These are phyloP conservation scores for Myanophis thanlyinensis DNA, from an alignment of 2,113 vertebrate species.

Conservation along the genomic window DNA sequence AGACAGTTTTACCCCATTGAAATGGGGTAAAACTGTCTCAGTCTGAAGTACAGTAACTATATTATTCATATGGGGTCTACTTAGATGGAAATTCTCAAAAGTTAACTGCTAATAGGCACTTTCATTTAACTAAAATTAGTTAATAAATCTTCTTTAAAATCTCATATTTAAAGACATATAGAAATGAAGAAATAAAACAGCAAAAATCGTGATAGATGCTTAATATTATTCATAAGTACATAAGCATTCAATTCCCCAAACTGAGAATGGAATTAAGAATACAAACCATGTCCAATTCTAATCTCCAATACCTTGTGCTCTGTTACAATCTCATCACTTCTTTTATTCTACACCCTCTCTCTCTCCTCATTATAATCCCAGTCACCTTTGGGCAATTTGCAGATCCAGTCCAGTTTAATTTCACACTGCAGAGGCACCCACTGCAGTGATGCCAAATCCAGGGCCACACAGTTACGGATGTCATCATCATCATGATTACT, in stretches of 20 bases:
- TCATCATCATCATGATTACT: slow-evolving; percentile 76
- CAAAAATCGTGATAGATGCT: neutral
- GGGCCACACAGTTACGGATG: slow-evolving; percentile 82
- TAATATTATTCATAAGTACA: neutral
- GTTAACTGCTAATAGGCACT: neutral
- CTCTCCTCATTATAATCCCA: accelerated
- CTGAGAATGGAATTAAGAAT: neutral
- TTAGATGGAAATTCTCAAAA: neutral
- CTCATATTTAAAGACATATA: neutral
- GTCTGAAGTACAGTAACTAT: neutral
- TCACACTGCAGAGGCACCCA: slow-evolving; percentile 94
- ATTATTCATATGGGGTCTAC: neutral
- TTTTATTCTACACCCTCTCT: neutral
- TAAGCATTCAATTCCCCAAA: neutral
- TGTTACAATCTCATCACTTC: neutral
- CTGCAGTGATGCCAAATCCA: slow-evolving; percentile 87
- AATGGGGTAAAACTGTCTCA: neutral
- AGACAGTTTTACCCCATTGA: too few species aligned
- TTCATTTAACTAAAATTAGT: neutral
- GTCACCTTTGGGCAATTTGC: slow-evolving; percentile 94
- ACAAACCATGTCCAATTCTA: neutral
- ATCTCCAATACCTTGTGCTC: neutral
- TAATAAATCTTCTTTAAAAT: neutral
- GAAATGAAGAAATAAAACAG: neutral
- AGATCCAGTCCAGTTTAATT: slow-evolving; percentile 92